These are phyloP conservation scores for Doryteuthis pealeii DNA, from an alignment of 1,140 invertebrate species.

Conservation along the genomic window DNA sequence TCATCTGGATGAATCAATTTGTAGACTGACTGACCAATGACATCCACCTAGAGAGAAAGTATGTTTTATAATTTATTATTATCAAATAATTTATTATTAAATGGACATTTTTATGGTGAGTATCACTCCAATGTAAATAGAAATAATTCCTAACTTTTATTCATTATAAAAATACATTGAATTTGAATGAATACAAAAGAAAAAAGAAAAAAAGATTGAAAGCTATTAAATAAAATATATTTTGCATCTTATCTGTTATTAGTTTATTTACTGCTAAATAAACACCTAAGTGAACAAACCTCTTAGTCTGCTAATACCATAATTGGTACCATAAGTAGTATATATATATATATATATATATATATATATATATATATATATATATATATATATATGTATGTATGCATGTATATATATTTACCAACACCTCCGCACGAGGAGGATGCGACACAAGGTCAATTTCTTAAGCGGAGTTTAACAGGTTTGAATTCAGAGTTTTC, in stretches of 20 bases:
- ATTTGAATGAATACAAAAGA: not conserved
- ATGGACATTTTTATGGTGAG: not conserved
- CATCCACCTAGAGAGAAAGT: not conserved
- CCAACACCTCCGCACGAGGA: no score
- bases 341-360: conserved; percentile 1
- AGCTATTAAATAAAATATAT: not conserved
- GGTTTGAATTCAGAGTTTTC: no score
- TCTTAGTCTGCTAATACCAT: no score
- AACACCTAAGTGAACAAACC: no score
- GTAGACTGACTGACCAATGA: not conserved
- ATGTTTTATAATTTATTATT: not conserved
- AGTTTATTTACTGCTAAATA: not conserved
- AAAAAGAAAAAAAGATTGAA: not conserved
- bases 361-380: conserved; percentile 1
- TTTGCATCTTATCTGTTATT: not conserved
- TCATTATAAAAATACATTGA: not conserved
- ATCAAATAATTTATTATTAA: not conserved
- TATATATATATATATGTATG: not conserved
- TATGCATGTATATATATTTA: not conserved
- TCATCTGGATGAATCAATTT: not conserved
- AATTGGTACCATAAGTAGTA: no score
- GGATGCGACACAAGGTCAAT: no score
- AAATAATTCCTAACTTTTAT: not conserved
- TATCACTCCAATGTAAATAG: not conserved
- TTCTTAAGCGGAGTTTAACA: no score